Evolutionary conservation across 35 echinoderm and acorn worm species (phyloP).

Genomic region (Heliocidaris erythrogramma): DNA sequence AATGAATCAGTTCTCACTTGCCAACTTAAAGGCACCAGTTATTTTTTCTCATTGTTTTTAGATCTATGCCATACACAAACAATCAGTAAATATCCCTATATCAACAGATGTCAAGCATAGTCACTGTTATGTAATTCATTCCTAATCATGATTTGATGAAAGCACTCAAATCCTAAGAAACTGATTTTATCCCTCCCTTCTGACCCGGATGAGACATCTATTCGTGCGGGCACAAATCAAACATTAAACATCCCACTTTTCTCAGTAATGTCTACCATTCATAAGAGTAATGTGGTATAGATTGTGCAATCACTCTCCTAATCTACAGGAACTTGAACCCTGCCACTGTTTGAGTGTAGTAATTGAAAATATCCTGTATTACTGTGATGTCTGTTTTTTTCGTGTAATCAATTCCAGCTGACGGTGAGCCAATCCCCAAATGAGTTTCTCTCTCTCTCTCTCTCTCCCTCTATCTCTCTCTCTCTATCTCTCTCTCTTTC

Average conservation of each 20-base stretch:
- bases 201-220: not conserved
- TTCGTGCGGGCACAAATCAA: not conserved
- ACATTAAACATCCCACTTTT: slow-evolving; percentile 9
- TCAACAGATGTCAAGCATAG: not conserved
- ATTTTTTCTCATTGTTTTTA: not conserved
- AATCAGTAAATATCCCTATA: not conserved
- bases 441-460: not conserved
- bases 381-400: not conserved
- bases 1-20: not conserved
- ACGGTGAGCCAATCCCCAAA: not conserved
- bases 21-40: not conserved
- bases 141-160: not conserved
- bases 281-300: not conserved
- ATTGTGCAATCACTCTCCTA: not conserved
- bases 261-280: not conserved
- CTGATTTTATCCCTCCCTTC: not conserved
- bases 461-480: not conserved
- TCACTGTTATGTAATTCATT: not conserved
- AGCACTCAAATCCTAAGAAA: not conserved
- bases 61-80: not conserved
- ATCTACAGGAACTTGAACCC: not conserved
- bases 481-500: not conserved
- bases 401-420: not conserved
- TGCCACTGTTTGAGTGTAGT: not conserved
- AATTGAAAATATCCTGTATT: not conserved